Conservation (phyloP, 2,888 invertebrate genomes). For the Cephus spinipes region DNA sequence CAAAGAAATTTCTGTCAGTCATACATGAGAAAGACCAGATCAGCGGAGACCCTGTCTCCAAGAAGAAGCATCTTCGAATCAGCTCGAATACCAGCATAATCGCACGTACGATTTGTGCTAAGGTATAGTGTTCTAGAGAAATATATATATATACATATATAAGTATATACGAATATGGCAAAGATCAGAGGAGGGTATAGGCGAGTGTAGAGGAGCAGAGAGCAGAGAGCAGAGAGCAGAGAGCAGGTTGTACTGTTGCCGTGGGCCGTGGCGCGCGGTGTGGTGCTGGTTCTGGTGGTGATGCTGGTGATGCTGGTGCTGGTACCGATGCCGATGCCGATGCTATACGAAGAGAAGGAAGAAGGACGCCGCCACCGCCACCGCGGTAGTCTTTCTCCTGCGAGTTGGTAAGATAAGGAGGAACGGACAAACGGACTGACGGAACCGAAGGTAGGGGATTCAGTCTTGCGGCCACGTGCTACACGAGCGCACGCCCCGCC, state of each 20-base stretch:
- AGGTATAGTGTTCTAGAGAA: background rate
- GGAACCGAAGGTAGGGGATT: conserved; percentile 60
- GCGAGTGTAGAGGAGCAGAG: background rate
- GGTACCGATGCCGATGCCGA: background rate
- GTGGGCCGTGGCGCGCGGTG: conserved; percentile 2
- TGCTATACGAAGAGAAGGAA: conserved; percentile 35
- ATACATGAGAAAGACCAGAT: background rate
- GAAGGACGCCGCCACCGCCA: background rate
- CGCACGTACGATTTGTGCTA: background rate
- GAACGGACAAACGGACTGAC: conserved; percentile 60
- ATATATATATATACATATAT: background rate
- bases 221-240: background rate
- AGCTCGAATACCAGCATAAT: background rate
- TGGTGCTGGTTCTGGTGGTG: background rate
- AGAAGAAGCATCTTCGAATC: background rate
- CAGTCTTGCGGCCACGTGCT: conserved; percentile 66
- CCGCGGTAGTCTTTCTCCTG: conserved; percentile 47
- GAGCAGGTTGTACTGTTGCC: conserved; percentile 10
- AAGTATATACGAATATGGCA: background rate
- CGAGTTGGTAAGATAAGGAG: conserved; percentile 56
- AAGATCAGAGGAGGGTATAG: background rate
- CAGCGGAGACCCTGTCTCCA: background rate
- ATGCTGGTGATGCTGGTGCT: background rate
- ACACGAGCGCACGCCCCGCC: conserved; percentile 64
- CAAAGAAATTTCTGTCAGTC: background rate